phyloP scores from a whole-genome alignment of 2,888 invertebrate species.

The Peribatodes rhomboidaria region DNA sequence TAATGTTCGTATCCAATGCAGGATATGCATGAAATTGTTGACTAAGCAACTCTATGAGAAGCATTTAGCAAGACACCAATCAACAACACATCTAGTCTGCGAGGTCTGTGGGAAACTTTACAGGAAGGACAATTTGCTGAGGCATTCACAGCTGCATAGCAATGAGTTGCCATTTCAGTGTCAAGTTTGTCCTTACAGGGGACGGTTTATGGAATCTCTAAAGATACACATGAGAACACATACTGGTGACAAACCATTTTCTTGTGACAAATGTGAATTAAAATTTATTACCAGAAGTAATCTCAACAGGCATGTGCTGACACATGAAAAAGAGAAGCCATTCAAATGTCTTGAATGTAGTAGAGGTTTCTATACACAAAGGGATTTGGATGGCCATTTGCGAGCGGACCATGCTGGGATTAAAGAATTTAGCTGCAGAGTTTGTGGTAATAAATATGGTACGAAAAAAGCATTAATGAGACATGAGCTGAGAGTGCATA shows the following conservation, averaged over 20 bases:
- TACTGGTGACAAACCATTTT: constrained; percentile 68
- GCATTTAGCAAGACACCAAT: constrained; percentile 57
- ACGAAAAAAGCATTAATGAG: constrained; percentile 69
- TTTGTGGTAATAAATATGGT: constrained; percentile 71
- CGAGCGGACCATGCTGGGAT: constrained; percentile 68
- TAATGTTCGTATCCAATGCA: constrained; percentile 50
- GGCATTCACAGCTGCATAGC: constrained; percentile 65
- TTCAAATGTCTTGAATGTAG: constrained; percentile 67
- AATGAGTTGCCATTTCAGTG: constrained; percentile 67
- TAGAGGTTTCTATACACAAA: constrained; percentile 64
- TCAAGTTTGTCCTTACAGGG: constrained; percentile 66
- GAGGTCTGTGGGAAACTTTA: constrained; percentile 71
- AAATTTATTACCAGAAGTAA: constrained; percentile 69
- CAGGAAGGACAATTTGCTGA: constrained; percentile 66
- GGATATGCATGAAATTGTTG: constrained; percentile 53
- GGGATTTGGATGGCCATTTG: constrained; percentile 66
- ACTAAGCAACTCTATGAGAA: constrained; percentile 58
- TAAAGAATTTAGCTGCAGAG: constrained; percentile 63
- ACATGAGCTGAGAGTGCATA: constrained; percentile 70
- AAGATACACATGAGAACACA: constrained; percentile 69
- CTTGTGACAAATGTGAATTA: constrained; percentile 66
- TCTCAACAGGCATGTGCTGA: constrained; percentile 68
- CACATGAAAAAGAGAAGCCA: constrained; percentile 65
- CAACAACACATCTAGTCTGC: constrained; percentile 63
- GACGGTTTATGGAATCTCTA: constrained; percentile 65